Conservation (phyloP, 1,140 invertebrate genomes). For the Drosophila varians region DNA sequence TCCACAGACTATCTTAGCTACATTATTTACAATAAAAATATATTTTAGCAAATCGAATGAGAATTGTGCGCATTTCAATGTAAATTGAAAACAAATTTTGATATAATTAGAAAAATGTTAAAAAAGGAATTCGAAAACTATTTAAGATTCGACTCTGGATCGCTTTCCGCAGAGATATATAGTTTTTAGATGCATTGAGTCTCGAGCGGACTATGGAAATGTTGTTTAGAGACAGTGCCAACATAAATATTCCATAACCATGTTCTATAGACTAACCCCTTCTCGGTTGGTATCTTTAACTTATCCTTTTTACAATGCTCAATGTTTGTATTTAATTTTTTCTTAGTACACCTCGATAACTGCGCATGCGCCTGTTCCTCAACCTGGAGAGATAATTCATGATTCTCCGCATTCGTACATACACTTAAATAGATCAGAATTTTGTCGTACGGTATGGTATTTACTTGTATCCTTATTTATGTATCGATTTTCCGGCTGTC, state of each 20-base stretch:
- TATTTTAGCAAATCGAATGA: constrained; percentile 47
- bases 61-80: constrained; percentile 69
- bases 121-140: constrained; percentile 8
- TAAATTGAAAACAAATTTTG: constrained; percentile 19
- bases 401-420: constrained; percentile 41
- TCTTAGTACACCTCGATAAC: constrained; percentile 22
- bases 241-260: constrained; percentile 22
- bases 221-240: constrained; percentile 23
- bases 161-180: constrained; percentile 36
- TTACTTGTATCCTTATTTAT: constrained; percentile 41
- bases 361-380: constrained; percentile 38
- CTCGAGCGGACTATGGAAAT: constrained; percentile 25
- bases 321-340: constrained; percentile 34
- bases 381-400: constrained; percentile 38
- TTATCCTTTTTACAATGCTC: constrained; percentile 70
- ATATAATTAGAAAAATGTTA: not conserved
- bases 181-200: constrained; percentile 3
- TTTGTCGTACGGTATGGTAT: constrained; percentile 40
- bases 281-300: constrained; percentile 54
- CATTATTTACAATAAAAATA: constrained; percentile 66
- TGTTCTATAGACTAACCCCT: constrained; percentile 51
- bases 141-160: not conserved
- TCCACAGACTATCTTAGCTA: constrained; percentile 31
- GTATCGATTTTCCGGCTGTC: constrained; percentile 40
- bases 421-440: constrained; percentile 67